Evolutionary conservation across 2,888 invertebrate species (phyloP).

Genomic region (Clostera curtula): DNA sequence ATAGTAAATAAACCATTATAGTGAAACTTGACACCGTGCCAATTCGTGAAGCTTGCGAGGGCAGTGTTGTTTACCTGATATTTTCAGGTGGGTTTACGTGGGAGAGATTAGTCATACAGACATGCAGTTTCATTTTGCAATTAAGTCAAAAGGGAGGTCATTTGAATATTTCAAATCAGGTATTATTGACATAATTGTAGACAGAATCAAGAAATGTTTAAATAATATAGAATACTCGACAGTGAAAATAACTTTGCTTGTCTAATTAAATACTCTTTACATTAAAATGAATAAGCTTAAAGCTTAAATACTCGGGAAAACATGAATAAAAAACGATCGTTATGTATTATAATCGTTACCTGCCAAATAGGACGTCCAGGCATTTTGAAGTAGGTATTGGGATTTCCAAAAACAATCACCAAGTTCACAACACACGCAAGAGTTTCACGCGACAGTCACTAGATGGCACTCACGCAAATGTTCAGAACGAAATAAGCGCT

Average conservation of each 20-base stretch:
- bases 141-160: neutral
- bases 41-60: constrained; percentile 27
- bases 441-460: constrained; percentile 50
- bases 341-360: constrained; percentile 50
- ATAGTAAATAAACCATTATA: constrained; percentile 12
- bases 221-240: too few relatives aligned
- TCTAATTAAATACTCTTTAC: neutral
- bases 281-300: neutral
- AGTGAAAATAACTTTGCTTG: neutral
- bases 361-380: constrained; percentile 87
- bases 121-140: neutral
- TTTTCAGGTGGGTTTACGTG: constrained; percentile 51
- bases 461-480: constrained; percentile 72
- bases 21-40: constrained; percentile 35
- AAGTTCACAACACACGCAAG: constrained; percentile 41
- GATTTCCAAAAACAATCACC: constrained; percentile 41
- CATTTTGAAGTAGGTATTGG: constrained; percentile 68
- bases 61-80: constrained; percentile 39
- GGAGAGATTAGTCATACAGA: constrained; percentile 22
- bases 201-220: too few relatives aligned
- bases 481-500: constrained; percentile 67
- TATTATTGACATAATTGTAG: too few relatives aligned
- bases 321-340: too few relatives aligned
- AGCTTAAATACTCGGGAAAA: constrained; percentile 1
- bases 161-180: neutral